Conservation (phyloP, 2,797 vertebrate species). For the Rhynchonycteris naso region DNA sequence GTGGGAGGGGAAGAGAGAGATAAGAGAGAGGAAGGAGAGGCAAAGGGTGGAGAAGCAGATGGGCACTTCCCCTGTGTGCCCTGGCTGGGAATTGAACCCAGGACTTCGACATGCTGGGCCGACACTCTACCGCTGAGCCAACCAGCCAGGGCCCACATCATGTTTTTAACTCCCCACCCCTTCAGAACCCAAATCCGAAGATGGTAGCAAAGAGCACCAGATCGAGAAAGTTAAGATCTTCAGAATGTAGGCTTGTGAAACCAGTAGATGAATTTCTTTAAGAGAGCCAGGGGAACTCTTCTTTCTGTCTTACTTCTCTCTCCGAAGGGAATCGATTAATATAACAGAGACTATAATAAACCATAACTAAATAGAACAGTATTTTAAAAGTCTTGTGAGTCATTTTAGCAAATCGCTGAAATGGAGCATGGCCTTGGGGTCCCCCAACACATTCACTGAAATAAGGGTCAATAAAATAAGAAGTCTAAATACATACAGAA, state of each 20-base stretch:
- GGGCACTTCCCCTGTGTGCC: too few species aligned
- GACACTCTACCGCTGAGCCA: too few species aligned
- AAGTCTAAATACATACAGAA: neutral
- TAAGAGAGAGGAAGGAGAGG: too few species aligned
- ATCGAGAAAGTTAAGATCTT: constrained; percentile 20
- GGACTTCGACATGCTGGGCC: too few species aligned
- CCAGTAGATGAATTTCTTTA: neutral
- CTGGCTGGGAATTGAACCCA: too few species aligned
- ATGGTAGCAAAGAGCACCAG: neutral
- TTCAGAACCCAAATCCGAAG: neutral
- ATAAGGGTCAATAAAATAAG: neutral
- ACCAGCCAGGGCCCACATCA: neutral
- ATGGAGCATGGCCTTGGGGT: neutral
- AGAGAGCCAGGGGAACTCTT: neutral
- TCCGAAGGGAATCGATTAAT: neutral
- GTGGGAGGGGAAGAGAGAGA: too few species aligned
- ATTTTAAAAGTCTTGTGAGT: neutral
- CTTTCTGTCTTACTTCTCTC: neutral
- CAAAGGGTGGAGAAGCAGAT: too few species aligned
- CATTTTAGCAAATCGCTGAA: neutral
- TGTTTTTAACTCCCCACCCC: neutral
- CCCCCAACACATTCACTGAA: neutral
- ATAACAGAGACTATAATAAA: neutral
- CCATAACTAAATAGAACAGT: neutral
- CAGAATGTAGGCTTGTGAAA: neutral